A percentile compares a stretch with the other conserved stretches of the same genome.
These are phyloP conservation scores for Myotis brandtii DNA, from an alignment of 2,113 vertebrate genomes.

Conservation along the genomic window DNA sequence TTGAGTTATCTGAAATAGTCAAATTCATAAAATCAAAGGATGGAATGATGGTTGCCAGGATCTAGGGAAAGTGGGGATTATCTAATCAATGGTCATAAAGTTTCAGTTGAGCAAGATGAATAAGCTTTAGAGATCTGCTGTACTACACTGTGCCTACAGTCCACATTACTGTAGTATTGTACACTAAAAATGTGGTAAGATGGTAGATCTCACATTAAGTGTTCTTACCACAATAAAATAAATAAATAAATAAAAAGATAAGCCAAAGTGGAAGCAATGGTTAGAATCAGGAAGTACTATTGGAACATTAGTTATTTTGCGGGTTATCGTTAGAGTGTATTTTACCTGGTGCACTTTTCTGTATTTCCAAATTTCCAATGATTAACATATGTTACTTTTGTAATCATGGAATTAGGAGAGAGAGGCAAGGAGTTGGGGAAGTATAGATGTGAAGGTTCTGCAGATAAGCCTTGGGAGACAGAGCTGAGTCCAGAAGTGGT, in stretches of 20 bases:
- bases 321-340: fast-evolving
- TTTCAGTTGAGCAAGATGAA: not conserved
- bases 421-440: not conserved
- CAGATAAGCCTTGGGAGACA: not conserved
- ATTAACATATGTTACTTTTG: not conserved
- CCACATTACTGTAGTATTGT: not conserved
- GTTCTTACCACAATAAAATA: not conserved
- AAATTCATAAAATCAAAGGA: not conserved
- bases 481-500: not conserved
- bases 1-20: not conserved
- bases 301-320: not conserved
- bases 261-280: not conserved
- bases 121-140: not conserved
- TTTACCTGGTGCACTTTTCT: not conserved
- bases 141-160: not conserved
- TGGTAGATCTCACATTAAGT: not conserved
- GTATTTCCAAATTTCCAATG: not conserved
- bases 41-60: not conserved
- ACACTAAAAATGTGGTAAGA: not conserved
- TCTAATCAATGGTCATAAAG: not conserved
- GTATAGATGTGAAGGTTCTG: not conserved
- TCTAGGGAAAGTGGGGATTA: not conserved
- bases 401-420: not conserved
- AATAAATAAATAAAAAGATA: not conserved
- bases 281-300: not conserved